Base-by-base conservation (phyloP, 1,140 invertebrate genomes). In the Bursaphelenchus mucronatus region DNA sequence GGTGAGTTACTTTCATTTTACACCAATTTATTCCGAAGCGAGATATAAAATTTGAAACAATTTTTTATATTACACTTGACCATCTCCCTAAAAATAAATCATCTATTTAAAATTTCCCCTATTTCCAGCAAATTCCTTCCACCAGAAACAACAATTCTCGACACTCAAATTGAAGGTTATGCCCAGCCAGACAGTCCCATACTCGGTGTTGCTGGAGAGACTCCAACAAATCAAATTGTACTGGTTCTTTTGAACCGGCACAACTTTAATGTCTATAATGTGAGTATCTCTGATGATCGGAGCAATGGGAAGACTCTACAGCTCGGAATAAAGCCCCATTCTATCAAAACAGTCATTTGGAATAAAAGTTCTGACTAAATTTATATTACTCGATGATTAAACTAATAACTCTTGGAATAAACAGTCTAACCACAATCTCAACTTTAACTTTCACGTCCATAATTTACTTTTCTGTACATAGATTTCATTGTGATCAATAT, bases 41-140 rank as follows among this genome's bases (percentile, higher is more conserved):
- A n/a, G n/a, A n/a, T n/a, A n/a, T n/a, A n/a, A n/a, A n/a, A n/a
- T n/a, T n/a, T n/a, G n/a, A n/a, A n/a, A n/a, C n/a, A n/a, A n/a
- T 30, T 30, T 30, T 30, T 30, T 30, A 30, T 30, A 30, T 55
- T 15, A 15, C 2, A 7, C n/a, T n/a, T 15, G 13, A 61, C 56
- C 1, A 30, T 30, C 30, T 49, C 56, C n/a, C 50, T 53, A n/a
- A 15, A 1, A n/a, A n/a, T n/a, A n/a, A n/a, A n/a, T n/a, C n/a
- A n/a, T n/a, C n/a, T n/a, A n/a, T n/a, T n/a, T n/a, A n/a, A n/a
- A n/a, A n/a, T n/a, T n/a, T n/a, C n/a, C n/a, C n/a, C n/a, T n/a
- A n/a, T 15, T 66, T 68, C 63, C 47, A 47, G 30, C 21, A 72
- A 69, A 56, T 72, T 72, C 49, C 58, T 72, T 43, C 53, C n/a